Evolutionary conservation across 2,888 invertebrate species (phyloP).

Genomic region (Eristalinus sepulchralis): DNA sequence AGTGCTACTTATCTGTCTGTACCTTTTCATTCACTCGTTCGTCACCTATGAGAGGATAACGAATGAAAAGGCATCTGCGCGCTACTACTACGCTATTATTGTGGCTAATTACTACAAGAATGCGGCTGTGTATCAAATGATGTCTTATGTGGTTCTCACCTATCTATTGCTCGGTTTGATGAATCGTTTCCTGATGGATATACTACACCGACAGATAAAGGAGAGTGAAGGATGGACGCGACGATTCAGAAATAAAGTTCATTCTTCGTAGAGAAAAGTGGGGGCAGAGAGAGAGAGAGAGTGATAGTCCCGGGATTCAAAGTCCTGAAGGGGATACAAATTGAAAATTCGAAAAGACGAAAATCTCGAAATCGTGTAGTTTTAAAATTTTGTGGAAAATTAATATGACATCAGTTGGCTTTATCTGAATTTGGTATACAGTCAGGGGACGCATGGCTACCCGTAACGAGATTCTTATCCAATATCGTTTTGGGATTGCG

Average conservation of each 20-base stretch:
- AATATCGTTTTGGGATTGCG: too few species aligned
- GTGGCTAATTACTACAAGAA: slow-evolving; percentile 72
- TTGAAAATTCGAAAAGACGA: too few species aligned
- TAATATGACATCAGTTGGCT: too few species aligned
- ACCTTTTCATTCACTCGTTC: slow-evolving; percentile 72
- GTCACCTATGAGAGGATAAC: slow-evolving; percentile 72
- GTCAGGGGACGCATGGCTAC: too few species aligned
- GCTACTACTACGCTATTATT: slow-evolving; percentile 70
- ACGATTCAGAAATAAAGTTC: background rate
- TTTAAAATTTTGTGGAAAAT: too few species aligned
- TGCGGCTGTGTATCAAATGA: slow-evolving; percentile 5
- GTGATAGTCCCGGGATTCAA: too few species aligned
- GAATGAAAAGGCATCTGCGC: slow-evolving; percentile 49
- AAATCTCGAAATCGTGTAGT: too few species aligned
- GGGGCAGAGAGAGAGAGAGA: too few species aligned
- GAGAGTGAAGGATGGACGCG: background rate
- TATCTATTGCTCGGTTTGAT: background rate
- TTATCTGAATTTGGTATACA: too few species aligned
- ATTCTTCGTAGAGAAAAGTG: background rate
- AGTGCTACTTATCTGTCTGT: slow-evolving; percentile 23
- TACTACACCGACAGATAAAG: background rate
- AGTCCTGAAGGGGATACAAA: too few species aligned
- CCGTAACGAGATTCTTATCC: too few species aligned
- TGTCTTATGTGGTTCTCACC: background rate
- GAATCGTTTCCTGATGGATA: slow-evolving; percentile 16